Conservation (phyloP, 2,797 vertebrate species). For the Gallinago stenura region DNA sequence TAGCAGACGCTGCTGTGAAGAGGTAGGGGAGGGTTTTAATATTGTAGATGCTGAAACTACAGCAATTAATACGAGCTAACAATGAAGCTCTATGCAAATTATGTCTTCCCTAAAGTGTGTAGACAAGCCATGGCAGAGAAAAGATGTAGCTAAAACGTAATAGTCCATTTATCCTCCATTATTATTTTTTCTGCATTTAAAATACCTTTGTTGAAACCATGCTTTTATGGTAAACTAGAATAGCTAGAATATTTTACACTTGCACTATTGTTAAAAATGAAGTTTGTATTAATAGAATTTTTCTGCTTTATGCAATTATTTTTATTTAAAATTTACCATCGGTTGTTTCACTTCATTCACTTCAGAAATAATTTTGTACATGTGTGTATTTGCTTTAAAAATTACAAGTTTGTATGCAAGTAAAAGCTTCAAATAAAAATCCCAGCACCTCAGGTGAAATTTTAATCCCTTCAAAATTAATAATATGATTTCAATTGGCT, state of each 20-base stretch:
- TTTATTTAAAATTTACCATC: neutral
- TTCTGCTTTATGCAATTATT: neutral
- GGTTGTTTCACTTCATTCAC: neutral
- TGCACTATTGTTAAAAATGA: neutral
- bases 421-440: neutral
- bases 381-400: neutral
- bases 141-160: neutral
- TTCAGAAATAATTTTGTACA: neutral
- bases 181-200: neutral
- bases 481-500: neutral
- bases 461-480: neutral
- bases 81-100: neutral
- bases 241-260: neutral
- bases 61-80: neutral
- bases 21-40: slow-evolving; percentile 83
- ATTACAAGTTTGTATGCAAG: neutral
- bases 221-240: neutral
- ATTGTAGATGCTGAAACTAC: neutral
- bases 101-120: neutral
- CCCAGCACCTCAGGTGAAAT: neutral
- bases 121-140: neutral
- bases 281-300: neutral
- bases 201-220: neutral
- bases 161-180: neutral
- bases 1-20: slow-evolving; percentile 94